phyloP scores from a whole-genome alignment of 2,113 vertebrate genomes.

The Menidia beryllina region DNA sequence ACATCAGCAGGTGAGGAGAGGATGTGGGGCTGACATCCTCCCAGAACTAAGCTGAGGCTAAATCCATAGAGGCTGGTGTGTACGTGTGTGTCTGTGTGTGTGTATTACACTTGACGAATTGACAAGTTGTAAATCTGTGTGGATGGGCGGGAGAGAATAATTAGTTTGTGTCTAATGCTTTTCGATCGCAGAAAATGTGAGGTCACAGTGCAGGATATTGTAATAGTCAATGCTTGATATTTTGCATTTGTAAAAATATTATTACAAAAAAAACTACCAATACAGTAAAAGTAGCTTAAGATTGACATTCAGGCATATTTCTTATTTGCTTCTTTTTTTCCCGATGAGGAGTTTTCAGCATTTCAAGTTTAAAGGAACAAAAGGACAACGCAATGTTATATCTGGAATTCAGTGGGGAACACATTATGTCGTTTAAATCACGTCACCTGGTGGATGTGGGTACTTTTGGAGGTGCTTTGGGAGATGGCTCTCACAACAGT shows the following conservation, averaged over 20 bases:
- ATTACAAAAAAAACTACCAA: not conserved
- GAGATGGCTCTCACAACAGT: slow-evolving; percentile 10
- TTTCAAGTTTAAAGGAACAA: slow-evolving; percentile 60
- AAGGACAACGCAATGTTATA: slow-evolving; percentile 19
- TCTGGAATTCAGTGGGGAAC: slow-evolving; percentile 41
- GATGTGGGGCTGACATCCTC: slow-evolving; percentile 36
- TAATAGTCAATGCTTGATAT: slow-evolving; percentile 24
- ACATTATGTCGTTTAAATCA: slow-evolving; percentile 61
- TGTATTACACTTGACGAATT: slow-evolving; percentile 34
- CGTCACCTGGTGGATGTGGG: slow-evolving; percentile 30
- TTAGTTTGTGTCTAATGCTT: slow-evolving; percentile 23
- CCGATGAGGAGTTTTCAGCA: not conserved
- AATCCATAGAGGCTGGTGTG: slow-evolving; percentile 31
- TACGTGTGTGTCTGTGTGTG: too few species aligned
- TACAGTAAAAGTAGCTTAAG: slow-evolving; percentile 3
- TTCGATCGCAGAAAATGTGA: slow-evolving; percentile 24
- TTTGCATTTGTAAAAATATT: slow-evolving; percentile 10
- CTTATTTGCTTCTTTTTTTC: slow-evolving; percentile 14
- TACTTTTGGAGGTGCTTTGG: slow-evolving; percentile 10
- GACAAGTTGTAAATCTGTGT: slow-evolving; percentile 54
- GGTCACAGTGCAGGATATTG: slow-evolving; percentile 23
- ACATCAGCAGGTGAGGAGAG: slow-evolving; percentile 57
- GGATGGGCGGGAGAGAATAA: slow-evolving; percentile 26
- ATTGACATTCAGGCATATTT: slow-evolving; percentile 13
- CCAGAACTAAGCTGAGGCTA: slow-evolving; percentile 40